These are phyloP conservation scores for Thunnus maccoyii DNA, from an alignment of 2,113 vertebrate genomes.

Conservation along the genomic window DNA sequence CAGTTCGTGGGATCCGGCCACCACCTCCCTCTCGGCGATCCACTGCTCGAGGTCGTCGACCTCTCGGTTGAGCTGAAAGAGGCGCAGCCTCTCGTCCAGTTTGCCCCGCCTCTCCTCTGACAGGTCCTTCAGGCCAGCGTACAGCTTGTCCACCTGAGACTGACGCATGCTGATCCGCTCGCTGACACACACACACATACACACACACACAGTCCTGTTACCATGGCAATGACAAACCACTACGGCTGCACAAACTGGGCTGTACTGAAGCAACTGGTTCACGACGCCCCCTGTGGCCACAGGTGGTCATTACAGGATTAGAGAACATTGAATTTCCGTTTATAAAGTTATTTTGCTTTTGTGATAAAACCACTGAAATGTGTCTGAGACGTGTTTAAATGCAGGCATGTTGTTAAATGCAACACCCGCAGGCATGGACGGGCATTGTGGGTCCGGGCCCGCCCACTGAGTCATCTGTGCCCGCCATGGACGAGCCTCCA, in stretches of 20 bases:
- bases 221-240: background rate
- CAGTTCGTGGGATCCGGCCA: slow-evolving; percentile 92
- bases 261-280: background rate
- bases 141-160: slow-evolving; percentile 97
- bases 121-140: slow-evolving; percentile 95
- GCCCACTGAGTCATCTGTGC: too few species aligned
- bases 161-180: slow-evolving; percentile 92
- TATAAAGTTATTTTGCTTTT: too few species aligned
- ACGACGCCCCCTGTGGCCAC: too few species aligned
- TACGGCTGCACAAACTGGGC: background rate
- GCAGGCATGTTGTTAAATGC: too few species aligned
- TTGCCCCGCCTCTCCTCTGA: slow-evolving; percentile 94
- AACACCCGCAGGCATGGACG: too few species aligned
- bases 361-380: too few species aligned
- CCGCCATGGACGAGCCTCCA: too few species aligned
- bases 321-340: too few species aligned
- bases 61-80: slow-evolving; percentile 94
- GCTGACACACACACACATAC: slow-evolving; percentile 65
- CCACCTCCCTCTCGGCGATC: slow-evolving; percentile 94
- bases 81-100: slow-evolving; percentile 93
- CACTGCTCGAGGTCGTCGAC: slow-evolving; percentile 98
- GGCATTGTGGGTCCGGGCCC: too few species aligned
- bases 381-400: too few species aligned
- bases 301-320: too few species aligned
- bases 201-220: slow-evolving; percentile 27